Conservation (phyloP, 53 echinoderm and acorn worm species). For the Echinarachnius parma region DNA sequence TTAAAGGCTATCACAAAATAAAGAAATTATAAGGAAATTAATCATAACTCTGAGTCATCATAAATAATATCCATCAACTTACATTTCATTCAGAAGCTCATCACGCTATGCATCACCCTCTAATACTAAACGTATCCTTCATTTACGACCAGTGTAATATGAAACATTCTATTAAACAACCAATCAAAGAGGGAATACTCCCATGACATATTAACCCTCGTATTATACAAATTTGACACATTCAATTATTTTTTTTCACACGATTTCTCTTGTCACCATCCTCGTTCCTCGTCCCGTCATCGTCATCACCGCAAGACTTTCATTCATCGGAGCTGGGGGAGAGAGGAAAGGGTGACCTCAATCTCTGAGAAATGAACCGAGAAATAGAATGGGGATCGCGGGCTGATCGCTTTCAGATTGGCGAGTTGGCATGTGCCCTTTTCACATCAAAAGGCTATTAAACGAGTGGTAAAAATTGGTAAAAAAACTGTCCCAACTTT, state of each 20-base stretch:
- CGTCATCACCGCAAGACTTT: background rate
- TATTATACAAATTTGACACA: slow-evolving; percentile 22
- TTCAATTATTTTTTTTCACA: background rate
- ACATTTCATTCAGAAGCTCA: no score
- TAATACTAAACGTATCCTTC: no score
- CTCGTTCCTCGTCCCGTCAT: background rate
- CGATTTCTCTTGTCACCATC: background rate
- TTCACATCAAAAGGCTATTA: background rate
- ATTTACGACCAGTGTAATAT: no score
- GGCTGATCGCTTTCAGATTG: slow-evolving; percentile 17
- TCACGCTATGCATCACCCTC: no score
- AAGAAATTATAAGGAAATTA: no score
- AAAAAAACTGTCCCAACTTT: no score
- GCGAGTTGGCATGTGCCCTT: no score
- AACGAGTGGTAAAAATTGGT: no score
- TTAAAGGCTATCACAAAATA: no score
- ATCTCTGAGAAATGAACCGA: slow-evolving; percentile 31
- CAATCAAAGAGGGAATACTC: background rate
- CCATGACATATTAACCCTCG: slow-evolving; percentile 32
- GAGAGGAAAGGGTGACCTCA: slow-evolving; percentile 14
- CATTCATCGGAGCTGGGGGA: background rate
- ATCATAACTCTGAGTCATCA: no score
- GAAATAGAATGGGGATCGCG: slow-evolving; percentile 29
- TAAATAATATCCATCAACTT: no score
- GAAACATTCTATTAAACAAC: no score